Evolutionary conservation across 2,888 invertebrate genomes (phyloP).

Genomic region (Cordylochernes scorpioides): DNA sequence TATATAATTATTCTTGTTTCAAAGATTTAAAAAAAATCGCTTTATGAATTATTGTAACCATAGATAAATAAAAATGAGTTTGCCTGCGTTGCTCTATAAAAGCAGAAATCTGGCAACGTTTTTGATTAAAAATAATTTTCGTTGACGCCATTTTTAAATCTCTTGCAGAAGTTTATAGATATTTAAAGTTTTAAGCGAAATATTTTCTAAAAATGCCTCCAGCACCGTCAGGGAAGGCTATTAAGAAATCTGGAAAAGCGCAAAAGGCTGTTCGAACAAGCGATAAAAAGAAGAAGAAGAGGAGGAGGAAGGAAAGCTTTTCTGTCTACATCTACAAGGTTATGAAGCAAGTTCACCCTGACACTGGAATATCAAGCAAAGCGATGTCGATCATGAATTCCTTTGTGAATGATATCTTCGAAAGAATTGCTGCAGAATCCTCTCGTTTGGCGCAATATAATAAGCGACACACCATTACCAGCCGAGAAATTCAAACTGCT

Average conservation of each 20-base stretch:
- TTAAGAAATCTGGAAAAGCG: slow-evolving; percentile 26
- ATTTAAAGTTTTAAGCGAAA: neutral
- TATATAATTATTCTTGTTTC: too few relatives aligned
- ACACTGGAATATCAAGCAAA: slow-evolving; percentile 23
- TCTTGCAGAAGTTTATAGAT: neutral
- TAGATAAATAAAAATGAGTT: too few relatives aligned
- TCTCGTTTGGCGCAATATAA: slow-evolving; percentile 33
- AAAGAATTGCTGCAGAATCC: slow-evolving; percentile 39
- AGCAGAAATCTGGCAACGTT: too few relatives aligned
- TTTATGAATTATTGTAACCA: too few relatives aligned
- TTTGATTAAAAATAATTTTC: too few relatives aligned
- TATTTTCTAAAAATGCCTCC: slow-evolving; percentile 13
- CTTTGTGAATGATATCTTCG: slow-evolving; percentile 44
- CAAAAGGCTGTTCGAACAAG: slow-evolving; percentile 30
- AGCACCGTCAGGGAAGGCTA: slow-evolving; percentile 16
- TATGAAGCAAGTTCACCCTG: slow-evolving; percentile 22
- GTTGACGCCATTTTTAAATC: too few relatives aligned
- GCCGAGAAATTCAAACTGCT: slow-evolving; percentile 40
- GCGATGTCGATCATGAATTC: slow-evolving; percentile 37
- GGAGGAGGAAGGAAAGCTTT: slow-evolving; percentile 19
- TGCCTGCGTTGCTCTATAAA: too few relatives aligned
- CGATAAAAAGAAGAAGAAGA: slow-evolving; percentile 31
- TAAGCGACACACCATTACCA: slow-evolving; percentile 36
- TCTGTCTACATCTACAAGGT: slow-evolving; percentile 23
- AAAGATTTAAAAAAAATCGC: too few relatives aligned